phyloP scores from a whole-genome alignment of 2,797 vertebrate genomes.

The Centroberyx gerrardi region DNA sequence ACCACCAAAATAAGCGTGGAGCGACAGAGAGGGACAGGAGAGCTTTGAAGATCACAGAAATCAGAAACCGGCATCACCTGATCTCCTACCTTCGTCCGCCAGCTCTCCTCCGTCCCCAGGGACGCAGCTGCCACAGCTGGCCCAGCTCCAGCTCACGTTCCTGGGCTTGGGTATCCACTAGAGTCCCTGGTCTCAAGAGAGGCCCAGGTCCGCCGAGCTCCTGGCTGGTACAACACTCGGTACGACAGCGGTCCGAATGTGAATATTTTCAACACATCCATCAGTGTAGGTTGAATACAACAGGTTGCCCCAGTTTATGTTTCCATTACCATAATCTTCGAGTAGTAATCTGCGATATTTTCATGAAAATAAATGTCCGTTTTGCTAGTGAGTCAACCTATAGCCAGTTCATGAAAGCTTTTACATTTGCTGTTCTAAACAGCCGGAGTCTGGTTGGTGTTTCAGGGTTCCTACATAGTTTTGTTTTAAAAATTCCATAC shows the following conservation, averaged over 20 bases:
- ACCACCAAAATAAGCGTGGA: background rate
- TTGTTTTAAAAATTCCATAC: too few species aligned
- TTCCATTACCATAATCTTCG: too few species aligned
- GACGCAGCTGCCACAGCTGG: slow-evolving; percentile 59
- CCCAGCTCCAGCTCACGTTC: slow-evolving; percentile 61
- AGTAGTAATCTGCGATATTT: too few species aligned
- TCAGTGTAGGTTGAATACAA: background rate
- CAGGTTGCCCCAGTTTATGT: too few species aligned
- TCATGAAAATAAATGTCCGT: too few species aligned
- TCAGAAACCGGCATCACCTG: slow-evolving; percentile 22
- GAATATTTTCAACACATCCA: background rate
- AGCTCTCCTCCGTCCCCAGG: slow-evolving; percentile 59
- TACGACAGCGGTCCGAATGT: too few species aligned
- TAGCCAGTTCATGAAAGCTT: too few species aligned
- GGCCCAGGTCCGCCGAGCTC: slow-evolving; percentile 6
- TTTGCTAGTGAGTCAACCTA: too few species aligned
- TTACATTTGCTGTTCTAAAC: too few species aligned
- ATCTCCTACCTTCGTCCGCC: slow-evolving; percentile 76
- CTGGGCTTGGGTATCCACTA: slow-evolving; percentile 51
- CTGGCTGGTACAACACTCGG: background rate
- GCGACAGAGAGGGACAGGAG: slow-evolving; percentile 62
- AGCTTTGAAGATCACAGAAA: slow-evolving; percentile 54
- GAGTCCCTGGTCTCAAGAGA: slow-evolving; percentile 43
- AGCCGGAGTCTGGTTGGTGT: too few species aligned
- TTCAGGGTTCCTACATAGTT: too few species aligned